Percentiles rank a stretch among this genome's conserved stretches.
Conservation (phyloP, 2,797 vertebrate species). For the Crocidura indochinensis region DNA sequence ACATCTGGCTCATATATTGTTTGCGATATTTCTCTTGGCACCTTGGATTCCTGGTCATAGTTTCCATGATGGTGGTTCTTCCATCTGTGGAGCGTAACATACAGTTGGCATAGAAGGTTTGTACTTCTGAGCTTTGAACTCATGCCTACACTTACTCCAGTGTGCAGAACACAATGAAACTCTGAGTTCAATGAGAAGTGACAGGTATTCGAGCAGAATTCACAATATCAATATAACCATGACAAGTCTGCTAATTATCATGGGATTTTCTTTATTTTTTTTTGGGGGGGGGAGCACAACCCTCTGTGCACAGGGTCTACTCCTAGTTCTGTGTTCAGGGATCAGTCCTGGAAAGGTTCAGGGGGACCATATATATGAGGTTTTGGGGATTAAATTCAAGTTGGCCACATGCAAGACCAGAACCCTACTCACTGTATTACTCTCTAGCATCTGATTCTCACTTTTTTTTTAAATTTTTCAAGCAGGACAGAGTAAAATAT, state of each 20-base stretch:
- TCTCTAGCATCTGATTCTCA: not conserved
- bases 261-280: too few species aligned
- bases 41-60: conserved; percentile 16
- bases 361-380: too few species aligned
- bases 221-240: too few species aligned
- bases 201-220: too few species aligned
- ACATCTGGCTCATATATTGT: conserved; percentile 74
- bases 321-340: too few species aligned
- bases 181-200: not conserved
- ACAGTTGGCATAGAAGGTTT: not conserved
- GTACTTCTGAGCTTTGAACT: not conserved
- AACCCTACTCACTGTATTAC: too few species aligned
- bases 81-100: not conserved
- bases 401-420: too few species aligned
- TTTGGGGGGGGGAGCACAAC: too few species aligned
- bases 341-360: too few species aligned
- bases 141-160: not conserved
- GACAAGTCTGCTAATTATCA: too few species aligned
- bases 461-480: not conserved
- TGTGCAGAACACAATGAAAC: not conserved
- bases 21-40: conserved; percentile 58
- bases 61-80: conserved; percentile 32
- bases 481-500: not conserved
- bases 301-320: too few species aligned
- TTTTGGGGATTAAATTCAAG: too few species aligned